Conservation (phyloP, 53 echinoderm and acorn worm genomes). For the Henricia sp. region DNA sequence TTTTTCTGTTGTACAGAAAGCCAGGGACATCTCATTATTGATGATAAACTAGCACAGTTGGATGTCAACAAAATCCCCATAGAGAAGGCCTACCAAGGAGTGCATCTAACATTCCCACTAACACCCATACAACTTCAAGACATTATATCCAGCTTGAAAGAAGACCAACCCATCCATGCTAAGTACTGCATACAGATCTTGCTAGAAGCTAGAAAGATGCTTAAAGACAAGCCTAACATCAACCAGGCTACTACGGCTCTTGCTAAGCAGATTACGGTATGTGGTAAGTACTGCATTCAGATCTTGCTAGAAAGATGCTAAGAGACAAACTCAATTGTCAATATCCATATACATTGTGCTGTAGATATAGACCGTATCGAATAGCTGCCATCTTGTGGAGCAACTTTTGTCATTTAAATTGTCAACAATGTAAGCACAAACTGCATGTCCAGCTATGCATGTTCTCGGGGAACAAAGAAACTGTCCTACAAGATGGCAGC, state of each 20-base stretch:
- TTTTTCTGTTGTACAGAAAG: too few relatives aligned
- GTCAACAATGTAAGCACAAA: too few relatives aligned
- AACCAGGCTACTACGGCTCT: conserved; percentile 90
- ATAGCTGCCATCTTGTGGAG: too few relatives aligned
- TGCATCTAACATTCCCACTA: conserved; percentile 88
- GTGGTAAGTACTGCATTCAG: conserved; percentile 72
- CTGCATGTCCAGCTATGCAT: too few relatives aligned
- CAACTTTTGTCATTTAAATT: too few relatives aligned
- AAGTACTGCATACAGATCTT: conserved; percentile 81
- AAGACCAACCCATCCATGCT: conserved; percentile 74
- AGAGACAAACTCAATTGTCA: background rate
- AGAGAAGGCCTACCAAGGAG: conserved; percentile 74
- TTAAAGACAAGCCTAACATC: conserved; percentile 84
- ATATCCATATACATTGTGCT: background rate
- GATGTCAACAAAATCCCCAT: conserved; percentile 64
- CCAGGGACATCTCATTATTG: too few relatives aligned
- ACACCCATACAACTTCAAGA: conserved; percentile 65
- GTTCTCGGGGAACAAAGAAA: too few relatives aligned
- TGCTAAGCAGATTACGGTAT: conserved; percentile 96
- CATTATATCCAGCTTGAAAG: conserved; percentile 79
- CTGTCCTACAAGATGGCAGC: too few relatives aligned
- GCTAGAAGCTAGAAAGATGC: conserved; percentile 64
- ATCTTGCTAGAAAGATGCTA: background rate
- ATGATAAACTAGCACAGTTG: conserved; percentile 32
- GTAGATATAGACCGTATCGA: too few relatives aligned